Conservation (phyloP, 2,113 vertebrate genomes). For the Phrynosoma platyrhinos region DNA sequence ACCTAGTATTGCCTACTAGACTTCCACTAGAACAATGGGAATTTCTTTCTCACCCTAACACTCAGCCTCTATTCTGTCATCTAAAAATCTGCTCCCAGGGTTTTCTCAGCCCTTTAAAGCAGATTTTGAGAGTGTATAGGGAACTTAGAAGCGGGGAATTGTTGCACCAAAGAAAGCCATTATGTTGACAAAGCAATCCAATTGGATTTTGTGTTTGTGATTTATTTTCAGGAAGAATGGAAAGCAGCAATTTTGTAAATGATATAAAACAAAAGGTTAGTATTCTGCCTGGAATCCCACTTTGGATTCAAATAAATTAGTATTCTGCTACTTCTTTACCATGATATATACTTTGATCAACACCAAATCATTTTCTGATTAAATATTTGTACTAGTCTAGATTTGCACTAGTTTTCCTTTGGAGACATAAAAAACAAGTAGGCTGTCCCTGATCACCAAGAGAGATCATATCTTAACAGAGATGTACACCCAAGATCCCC, state of each 20-base stretch:
- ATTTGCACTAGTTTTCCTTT: background rate
- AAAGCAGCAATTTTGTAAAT: background rate
- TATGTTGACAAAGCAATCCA: background rate
- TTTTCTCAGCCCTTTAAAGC: too few relatives aligned
- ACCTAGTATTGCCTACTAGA: background rate
- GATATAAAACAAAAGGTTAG: background rate
- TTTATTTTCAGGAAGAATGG: background rate
- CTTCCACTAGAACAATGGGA: background rate
- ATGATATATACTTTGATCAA: background rate
- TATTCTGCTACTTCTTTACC: background rate
- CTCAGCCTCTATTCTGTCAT: too few relatives aligned
- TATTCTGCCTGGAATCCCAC: too few relatives aligned
- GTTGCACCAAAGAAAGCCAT: background rate
- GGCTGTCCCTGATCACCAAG: too few relatives aligned
- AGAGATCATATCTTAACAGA: too few relatives aligned
- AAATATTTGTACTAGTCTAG: accelerated
- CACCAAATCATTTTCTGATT: background rate
- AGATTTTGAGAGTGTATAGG: background rate
- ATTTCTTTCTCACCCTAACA: too few relatives aligned
- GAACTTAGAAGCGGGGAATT: background rate
- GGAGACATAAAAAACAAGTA: too few relatives aligned
- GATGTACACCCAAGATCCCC: background rate
- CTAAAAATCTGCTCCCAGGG: too few relatives aligned
- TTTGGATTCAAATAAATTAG: too few relatives aligned
- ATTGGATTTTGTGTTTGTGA: slow-evolving; percentile 4